Evolutionary conservation across 2,888 invertebrate genomes (phyloP).

Genomic region (Oegoconia quadripuncta): DNA sequence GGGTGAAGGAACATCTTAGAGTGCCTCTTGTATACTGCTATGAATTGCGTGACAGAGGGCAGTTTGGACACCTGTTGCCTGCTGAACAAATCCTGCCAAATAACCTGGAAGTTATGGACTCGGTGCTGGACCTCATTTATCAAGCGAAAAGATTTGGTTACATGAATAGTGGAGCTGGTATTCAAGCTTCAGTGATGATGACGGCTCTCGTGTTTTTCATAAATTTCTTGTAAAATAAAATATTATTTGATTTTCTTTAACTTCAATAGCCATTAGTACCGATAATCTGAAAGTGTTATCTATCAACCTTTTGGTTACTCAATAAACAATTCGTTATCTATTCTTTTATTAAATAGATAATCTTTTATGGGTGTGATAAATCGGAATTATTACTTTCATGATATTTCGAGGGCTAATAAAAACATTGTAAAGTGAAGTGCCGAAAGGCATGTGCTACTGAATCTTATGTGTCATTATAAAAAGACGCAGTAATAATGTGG

Average conservation of each 20-base stretch:
- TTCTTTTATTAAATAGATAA: too few species aligned
- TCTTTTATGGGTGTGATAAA: too few species aligned
- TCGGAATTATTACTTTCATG: too few species aligned
- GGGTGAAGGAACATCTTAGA: constrained; percentile 83
- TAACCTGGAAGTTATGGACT: constrained; percentile 78
- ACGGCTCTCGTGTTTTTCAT: constrained; percentile 9
- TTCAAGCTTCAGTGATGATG: constrained; percentile 15
- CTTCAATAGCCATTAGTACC: too few species aligned
- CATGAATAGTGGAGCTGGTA: constrained; percentile 30
- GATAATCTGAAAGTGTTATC: too few species aligned
- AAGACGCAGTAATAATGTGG: not conserved
- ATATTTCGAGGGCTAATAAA: too few species aligned
- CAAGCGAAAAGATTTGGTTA: constrained; percentile 58
- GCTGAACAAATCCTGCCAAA: constrained; percentile 82
- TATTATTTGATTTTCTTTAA: too few species aligned
- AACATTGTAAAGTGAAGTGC: too few species aligned
- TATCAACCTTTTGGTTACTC: too few species aligned
- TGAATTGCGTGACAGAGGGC: constrained; percentile 84
- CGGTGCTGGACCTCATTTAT: constrained; percentile 51
- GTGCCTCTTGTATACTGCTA: constrained; percentile 84
- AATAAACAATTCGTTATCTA: too few species aligned
- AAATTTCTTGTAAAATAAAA: constrained; percentile 1
- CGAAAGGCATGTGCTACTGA: too few species aligned
- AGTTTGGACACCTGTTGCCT: constrained; percentile 84
- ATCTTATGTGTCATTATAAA: too few species aligned